These are phyloP conservation scores for Gadus macrocephalus DNA, from an alignment of 2,113 vertebrate species.

Conservation along the genomic window DNA sequence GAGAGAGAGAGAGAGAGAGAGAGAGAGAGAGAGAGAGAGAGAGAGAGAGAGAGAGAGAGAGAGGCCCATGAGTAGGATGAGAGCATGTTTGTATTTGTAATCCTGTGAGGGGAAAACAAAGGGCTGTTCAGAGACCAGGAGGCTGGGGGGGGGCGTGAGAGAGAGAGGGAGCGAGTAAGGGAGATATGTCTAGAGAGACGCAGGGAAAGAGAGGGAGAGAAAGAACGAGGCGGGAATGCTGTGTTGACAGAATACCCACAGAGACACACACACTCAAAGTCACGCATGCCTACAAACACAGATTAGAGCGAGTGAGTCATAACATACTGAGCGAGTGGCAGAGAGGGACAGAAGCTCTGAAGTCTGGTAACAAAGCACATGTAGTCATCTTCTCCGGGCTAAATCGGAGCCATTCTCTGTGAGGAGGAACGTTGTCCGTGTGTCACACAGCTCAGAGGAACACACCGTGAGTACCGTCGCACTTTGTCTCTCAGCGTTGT, in stretches of 20 bases:
- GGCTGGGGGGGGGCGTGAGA: neutral
- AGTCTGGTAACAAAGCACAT: too few species aligned
- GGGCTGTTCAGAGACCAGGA: neutral
- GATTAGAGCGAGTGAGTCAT: constrained; percentile 56
- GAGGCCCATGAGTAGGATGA: too few species aligned
- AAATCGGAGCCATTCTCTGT: too few species aligned
- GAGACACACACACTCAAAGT: constrained; percentile 9
- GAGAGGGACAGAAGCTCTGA: neutral
- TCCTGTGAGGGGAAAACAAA: too few species aligned
- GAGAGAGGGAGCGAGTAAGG: constrained; percentile 17
- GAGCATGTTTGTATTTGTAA: too few species aligned
- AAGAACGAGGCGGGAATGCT: constrained; percentile 30
- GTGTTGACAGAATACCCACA: constrained; percentile 40
- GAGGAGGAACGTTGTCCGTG: too few species aligned
- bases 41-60: neutral
- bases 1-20: neutral
- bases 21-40: neutral
- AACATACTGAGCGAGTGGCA: constrained; percentile 29
- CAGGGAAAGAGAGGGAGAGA: constrained; percentile 11
- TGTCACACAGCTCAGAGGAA: too few species aligned
- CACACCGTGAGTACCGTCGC: too few species aligned
- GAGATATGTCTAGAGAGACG: constrained; percentile 1
- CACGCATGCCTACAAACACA: neutral
- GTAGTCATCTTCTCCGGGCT: too few species aligned
- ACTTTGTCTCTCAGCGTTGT: too few species aligned